phyloP scores from a whole-genome alignment of 2,888 invertebrate species.

The Eupithecia insigniata region DNA sequence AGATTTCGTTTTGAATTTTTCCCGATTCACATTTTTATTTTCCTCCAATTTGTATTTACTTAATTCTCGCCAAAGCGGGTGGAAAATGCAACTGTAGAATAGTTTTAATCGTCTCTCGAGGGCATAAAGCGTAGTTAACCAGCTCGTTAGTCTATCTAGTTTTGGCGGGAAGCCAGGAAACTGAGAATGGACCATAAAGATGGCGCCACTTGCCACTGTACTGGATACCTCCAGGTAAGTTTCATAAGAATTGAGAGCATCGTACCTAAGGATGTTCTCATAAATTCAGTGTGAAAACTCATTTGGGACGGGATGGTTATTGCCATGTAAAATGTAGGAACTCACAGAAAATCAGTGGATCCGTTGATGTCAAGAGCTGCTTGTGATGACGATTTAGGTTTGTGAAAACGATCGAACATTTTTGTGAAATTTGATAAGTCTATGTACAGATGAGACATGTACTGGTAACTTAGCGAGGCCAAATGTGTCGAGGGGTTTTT shows the following conservation, averaged over 20 bases:
- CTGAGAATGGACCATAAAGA: slow-evolving; percentile 21
- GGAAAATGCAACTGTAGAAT: background rate
- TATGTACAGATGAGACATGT: too few relatives aligned
- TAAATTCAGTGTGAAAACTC: background rate
- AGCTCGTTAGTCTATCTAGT: slow-evolving; percentile 25
- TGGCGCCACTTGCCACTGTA: slow-evolving; percentile 16
- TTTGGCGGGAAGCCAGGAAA: slow-evolving; percentile 24
- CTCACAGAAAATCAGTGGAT: background rate
- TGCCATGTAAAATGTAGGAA: background rate
- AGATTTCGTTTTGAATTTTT: background rate
- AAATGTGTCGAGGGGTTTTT: too few relatives aligned
- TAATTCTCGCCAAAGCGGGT: background rate
- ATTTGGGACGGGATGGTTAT: background rate
- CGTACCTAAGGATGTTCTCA: background rate
- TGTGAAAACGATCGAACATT: background rate
- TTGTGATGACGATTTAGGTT: background rate
- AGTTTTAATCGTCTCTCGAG: slow-evolving; percentile 14
- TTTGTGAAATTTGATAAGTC: too few relatives aligned
- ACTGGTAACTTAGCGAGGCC: too few relatives aligned
- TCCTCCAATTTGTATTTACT: background rate
- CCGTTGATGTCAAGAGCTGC: background rate
- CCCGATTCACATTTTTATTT: background rate
- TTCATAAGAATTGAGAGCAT: background rate
- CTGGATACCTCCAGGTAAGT: background rate
- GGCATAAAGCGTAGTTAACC: slow-evolving; percentile 26